Evolutionary conservation across 2,888 invertebrate species (phyloP).

Genomic region (Phytoseiulus persimilis): DNA sequence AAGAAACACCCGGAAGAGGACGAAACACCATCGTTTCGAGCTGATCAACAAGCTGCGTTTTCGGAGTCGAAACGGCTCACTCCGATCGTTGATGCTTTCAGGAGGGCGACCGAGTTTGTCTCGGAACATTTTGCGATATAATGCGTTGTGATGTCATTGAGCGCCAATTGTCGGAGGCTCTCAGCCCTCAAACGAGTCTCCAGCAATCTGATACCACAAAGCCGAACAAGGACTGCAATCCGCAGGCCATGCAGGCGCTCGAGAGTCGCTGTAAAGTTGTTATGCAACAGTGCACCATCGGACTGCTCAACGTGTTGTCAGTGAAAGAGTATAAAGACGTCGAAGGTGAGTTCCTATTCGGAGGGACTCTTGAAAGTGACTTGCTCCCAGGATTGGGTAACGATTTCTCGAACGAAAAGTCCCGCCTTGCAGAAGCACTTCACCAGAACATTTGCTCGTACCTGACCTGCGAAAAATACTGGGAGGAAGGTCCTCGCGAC

Average conservation of each 20-base stretch:
- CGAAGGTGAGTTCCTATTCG: constrained; percentile 11
- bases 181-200: background rate
- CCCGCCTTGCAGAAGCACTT: background rate
- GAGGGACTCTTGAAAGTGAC: no score
- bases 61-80: no score
- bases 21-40: no score
- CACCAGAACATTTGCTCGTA: constrained; percentile 32
- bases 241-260: background rate
- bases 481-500: constrained; percentile 34
- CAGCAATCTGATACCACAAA: background rate
- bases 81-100: background rate
- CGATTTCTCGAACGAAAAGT: background rate
- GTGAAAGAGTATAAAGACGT: constrained; percentile 37
- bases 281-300: constrained; percentile 35
- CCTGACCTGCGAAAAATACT: constrained; percentile 27
- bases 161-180: constrained; percentile 30
- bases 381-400: no score
- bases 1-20: no score
- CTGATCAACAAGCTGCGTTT: no score
- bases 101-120: constrained; percentile 36
- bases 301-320: constrained; percentile 29
- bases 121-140: constrained; percentile 33
- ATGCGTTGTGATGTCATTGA: constrained; percentile 37
- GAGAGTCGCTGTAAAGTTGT: constrained; percentile 31
- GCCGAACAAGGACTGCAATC: background rate